phyloP scores from a whole-genome alignment of 2,797 vertebrate genomes.

The Oreonectes daqikongensis region DNA sequence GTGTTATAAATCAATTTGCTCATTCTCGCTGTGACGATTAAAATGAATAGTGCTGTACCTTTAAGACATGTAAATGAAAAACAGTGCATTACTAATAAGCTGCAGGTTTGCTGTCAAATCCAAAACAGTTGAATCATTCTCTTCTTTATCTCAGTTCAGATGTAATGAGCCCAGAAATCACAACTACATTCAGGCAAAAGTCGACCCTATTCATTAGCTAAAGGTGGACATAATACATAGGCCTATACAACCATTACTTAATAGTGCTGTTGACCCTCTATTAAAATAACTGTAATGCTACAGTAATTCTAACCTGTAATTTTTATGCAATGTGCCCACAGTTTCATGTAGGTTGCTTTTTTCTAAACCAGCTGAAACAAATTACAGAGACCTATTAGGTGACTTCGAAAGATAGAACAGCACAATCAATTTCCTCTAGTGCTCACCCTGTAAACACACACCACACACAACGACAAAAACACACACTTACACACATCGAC shows the following conservation, averaged over 20 bases:
- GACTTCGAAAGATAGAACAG: conserved; percentile 38
- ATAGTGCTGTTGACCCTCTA: not conserved
- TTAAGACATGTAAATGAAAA: not conserved
- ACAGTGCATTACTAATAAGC: too few species aligned
- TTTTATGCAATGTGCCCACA: not conserved
- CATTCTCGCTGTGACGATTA: not conserved
- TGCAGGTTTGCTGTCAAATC: too few species aligned
- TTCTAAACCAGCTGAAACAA: conserved; percentile 26
- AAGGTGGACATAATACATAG: conserved; percentile 15
- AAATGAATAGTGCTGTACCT: not conserved
- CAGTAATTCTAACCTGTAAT: not conserved
- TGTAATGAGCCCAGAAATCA: not conserved
- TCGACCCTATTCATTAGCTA: conserved; percentile 22
- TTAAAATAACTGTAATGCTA: conserved; percentile 22
- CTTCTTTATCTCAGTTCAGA: not conserved
- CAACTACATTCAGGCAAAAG: not conserved
- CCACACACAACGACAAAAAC: not conserved
- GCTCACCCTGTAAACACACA: conserved; percentile 7
- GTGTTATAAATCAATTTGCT: not conserved
- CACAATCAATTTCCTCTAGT: conserved; percentile 32
- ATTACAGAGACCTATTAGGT: conserved; percentile 40
- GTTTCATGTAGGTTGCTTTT: too few species aligned
- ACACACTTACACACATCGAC: not conserved
- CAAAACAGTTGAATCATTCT: not conserved
- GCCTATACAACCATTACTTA: conserved; percentile 4